A percentile compares a stretch with the other conserved stretches of the same genome.
Evolutionary conservation across 2,113 vertebrate genomes (phyloP).

Genomic region (Drymodes brunneopygia): DNA sequence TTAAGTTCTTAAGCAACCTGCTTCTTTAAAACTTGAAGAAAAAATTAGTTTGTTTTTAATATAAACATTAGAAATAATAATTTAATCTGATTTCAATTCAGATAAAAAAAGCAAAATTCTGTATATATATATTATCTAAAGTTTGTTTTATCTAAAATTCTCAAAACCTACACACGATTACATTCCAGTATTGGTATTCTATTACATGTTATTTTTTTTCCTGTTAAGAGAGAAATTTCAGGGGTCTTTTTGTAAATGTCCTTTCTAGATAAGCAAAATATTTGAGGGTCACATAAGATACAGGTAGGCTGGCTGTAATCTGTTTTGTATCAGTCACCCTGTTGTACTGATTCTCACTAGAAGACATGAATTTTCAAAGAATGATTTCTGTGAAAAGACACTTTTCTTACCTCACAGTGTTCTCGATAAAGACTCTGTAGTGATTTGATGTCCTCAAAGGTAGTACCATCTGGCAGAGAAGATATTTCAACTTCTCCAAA

Average conservation of each 20-base stretch:
- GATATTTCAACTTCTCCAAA: conserved; percentile 85
- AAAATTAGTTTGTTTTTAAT: background rate
- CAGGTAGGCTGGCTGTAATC: background rate
- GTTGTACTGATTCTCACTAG: background rate
- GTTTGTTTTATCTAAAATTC: background rate
- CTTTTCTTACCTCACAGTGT: conserved; percentile 78
- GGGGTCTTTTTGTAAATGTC: background rate
- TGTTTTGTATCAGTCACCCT: background rate
- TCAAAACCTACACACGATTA: background rate
- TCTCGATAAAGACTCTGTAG: conserved; percentile 85
- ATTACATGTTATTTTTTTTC: background rate
- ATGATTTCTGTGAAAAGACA: background rate
- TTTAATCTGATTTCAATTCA: background rate
- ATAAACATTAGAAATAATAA: background rate
- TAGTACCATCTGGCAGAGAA: conserved; percentile 82
- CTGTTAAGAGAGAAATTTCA: background rate
- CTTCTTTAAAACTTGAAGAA: background rate
- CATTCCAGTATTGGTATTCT: background rate
- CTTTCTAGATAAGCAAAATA: background rate
- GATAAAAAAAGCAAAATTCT: background rate
- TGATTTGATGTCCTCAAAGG: conserved; percentile 83
- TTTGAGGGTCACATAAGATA: background rate
- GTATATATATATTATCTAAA: background rate
- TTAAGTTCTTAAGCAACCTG: background rate
- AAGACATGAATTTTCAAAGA: background rate